Percentiles rank a stretch among this genome's conserved stretches.
phyloP scores from a whole-genome alignment of 1,140 invertebrate species.

The Leptopilina boulardi region DNA sequence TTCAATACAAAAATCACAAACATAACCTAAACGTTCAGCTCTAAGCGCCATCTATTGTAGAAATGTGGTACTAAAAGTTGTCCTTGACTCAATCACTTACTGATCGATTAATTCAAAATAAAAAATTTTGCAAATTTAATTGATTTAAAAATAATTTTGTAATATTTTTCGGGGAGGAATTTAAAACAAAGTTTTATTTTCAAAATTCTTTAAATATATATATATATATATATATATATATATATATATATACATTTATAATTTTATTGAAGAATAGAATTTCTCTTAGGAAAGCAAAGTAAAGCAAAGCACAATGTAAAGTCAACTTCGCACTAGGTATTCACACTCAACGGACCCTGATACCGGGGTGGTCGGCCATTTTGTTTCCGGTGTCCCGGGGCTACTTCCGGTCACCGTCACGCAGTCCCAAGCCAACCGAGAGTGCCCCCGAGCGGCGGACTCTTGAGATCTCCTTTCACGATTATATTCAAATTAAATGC shows the following conservation, averaged over 20 bases:
- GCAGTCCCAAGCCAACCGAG: slow-evolving; percentile 69
- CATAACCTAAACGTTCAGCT: no score
- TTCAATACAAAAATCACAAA: no score
- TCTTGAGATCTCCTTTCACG: slow-evolving; percentile 72
- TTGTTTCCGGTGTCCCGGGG: slow-evolving; percentile 74
- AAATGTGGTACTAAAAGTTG: no score
- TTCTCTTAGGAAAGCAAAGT: slow-evolving; percentile 58
- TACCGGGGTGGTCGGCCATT: slow-evolving; percentile 67
- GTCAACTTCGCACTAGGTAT: slow-evolving; percentile 65
- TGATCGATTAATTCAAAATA: no score
- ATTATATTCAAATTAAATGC: slow-evolving; percentile 78
- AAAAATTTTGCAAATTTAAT: no score
- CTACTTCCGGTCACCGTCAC: slow-evolving; percentile 74
- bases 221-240: no score
- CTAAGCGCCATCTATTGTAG: no score
- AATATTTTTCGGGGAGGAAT: no score
- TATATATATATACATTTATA: slow-evolving; percentile 22
- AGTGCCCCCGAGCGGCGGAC: slow-evolving; percentile 64
- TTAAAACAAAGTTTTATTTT: no score
- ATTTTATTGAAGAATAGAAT: slow-evolving; percentile 49
- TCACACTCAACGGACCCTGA: slow-evolving; percentile 54
- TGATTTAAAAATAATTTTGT: no score
- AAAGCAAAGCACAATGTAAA: slow-evolving; percentile 62
- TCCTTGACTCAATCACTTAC: no score
- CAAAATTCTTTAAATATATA: not conserved